Base-by-base conservation (phyloP, 2,888 invertebrate genomes). In the Notocelia uddmanniana region DNA sequence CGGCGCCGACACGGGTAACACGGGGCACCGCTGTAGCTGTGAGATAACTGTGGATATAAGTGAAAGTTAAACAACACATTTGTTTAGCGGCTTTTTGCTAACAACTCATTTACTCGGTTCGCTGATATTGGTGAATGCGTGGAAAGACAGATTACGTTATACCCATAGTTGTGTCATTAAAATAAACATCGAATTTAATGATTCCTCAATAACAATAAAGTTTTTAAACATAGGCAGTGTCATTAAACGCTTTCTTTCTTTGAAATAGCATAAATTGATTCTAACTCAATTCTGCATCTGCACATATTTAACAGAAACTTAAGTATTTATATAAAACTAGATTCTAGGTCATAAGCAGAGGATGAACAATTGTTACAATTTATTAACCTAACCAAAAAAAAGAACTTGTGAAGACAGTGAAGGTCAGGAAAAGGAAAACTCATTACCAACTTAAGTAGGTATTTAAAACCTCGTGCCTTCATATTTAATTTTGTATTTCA, bases 11-110 rank as follows among this genome's bases (percentile, higher is more conserved):
- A n/a, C 31, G 31, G 5, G 31, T n/a, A n/a, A 9, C 31, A 31
- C 58, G 19, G 58, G 19, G 18, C 41, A 19, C 45, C 15, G 19
- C 26, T 54, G 54, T 69, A 70, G 21, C 21, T 55, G 55, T 69
- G 70, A 74, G 70, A 74, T 73, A 69, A 74, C 74, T 69, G 71
- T 72, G 55, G 69, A 69, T 60, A 66, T 70, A 74, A 77, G 80
- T 80, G 81, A 80, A 81, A 81, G 81, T 80, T 75, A 73, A 70
- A 74, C 69, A 79, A 75, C 73, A 69, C 76, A 75, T 75, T 69
- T 70, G 76, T 76, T 74, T 75, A 74, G 67, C 68, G 72, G 55
- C 76, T 78, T 77, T 79, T 76, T 75, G 68, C 69, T 77, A 74
- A 78, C 75, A 72, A 75, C 70, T 72, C 74, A 70, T 76, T 76